Base-by-base conservation (phyloP, 2,888 invertebrate genomes). In the Meliscaeva auricollis region DNA sequence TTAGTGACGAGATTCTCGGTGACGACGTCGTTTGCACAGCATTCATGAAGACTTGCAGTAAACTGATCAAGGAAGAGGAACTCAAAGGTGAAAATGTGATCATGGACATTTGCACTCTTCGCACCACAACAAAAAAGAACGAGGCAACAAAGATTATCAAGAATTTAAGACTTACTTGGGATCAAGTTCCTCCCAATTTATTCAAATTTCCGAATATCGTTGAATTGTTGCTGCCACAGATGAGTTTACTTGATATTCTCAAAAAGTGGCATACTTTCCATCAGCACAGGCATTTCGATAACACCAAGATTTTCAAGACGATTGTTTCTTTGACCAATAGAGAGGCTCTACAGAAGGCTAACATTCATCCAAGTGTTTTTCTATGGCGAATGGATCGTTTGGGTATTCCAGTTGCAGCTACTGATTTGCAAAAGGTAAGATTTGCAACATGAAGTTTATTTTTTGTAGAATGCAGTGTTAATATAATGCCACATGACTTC, bases 151-250 rank as follows among this genome's bases (percentile, higher is more conserved):
- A 88, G n/a, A 88, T 90, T 20, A 87, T 91, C 0, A 75, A 85
- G 15, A 87, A 87, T 44, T 84, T 82, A 50, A 83, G 88, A n/a
- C 66, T 92, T 6, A 68, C 79, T 22, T 89, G 87, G 38, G 88
- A 89, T n/a, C 89, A 91, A 62, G 89, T 92, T 58, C 92, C 92
- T n/a, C 75, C 83, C 0, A 82, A 88, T 70, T 60, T 91, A 26
- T 41, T 89, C 8, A 72, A 70, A 1, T 76, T 88, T 22, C 11
- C 83, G 0, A 50, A 82, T 0, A 85, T 92, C 35, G 87, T 90
- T 38, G 88, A 89, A 8, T 68, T 87, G 15, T 32, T 92, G 13
- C 15, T 91, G 13, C 89, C 89, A 13, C 88, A 69, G 2, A 89
- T 92, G 90, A 87, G 84, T 7, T 89, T 89, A 69, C 69, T 88